Base-by-base conservation (phyloP, 2,888 invertebrate species). In the Elgonia sp. region DNA sequence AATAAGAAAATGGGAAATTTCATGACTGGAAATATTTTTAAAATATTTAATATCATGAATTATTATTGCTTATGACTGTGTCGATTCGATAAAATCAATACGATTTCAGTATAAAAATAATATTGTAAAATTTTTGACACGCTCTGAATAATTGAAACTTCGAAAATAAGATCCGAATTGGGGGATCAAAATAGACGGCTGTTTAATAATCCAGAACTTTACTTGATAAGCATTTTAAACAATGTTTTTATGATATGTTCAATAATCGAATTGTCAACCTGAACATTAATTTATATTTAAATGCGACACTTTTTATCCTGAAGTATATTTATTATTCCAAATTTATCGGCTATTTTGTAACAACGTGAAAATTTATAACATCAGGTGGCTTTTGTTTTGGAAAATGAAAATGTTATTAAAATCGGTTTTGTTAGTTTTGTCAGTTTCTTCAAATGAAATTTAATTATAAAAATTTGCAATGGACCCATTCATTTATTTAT, bases 231-330 rank as follows among this genome's bases (percentile, higher is more conserved):
- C 63, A 65, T 63, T 76, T 69, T 50, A 60, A 83, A 69, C 21
- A 57, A n/a, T 14, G 55, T 72, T 84, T 79, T 65, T 55, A 65
- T n/a, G n/a, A n/a, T 76, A 72, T 65, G 69, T 60, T 29, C 42
- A 29, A 76, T 76, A 62, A 76, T 67, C 65, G 29, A 50, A 67
- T 75, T 12, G 67, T 53, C 73, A 63, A 73, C 46, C 53, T 46
- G 37, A 42, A 75, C 63, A 57, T 72, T 67, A 73, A 83, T 83
- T 83, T 37, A 83, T 75, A 75, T 83, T 75, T 53, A 83, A 73
- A 73, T 46, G 55, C 50, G 72, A 70, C 81, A 63, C 39, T 81
- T 72, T 50, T 63, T 42, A 29, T 4, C 10, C 62, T 18, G 39
- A 0, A 12, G 37, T 63, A 21, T 50, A 72, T 81, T 72, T 46